Percentiles rank a stretch among this genome's conserved stretches.
Conservation (phyloP, 2,888 invertebrate species). For the Athalia circularis region DNA sequence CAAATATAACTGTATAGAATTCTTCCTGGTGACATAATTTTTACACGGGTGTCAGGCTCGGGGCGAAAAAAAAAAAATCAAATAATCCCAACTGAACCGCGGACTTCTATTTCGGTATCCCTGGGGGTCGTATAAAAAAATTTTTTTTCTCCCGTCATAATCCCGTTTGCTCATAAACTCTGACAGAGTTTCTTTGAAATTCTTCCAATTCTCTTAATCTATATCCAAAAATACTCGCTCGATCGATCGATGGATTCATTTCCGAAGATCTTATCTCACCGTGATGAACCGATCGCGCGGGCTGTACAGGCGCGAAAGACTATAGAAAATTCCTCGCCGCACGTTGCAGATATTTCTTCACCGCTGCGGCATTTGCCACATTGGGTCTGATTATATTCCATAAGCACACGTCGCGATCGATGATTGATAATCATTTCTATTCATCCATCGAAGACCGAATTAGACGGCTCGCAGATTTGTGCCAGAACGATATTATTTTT, state of each 20-base stretch:
- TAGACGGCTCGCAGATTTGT: conserved; percentile 10
- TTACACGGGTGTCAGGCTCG: neutral
- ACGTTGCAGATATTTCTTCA: too few species aligned
- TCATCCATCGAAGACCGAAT: conserved; percentile 2
- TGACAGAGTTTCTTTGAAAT: conserved; percentile 23
- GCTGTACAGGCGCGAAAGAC: too few species aligned
- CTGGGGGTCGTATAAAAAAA: conserved; percentile 15
- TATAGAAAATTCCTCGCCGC: too few species aligned
- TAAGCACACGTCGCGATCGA: neutral
- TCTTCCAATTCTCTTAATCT: conserved; percentile 33
- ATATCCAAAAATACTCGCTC: conserved; percentile 13
- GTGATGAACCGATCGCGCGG: too few species aligned
- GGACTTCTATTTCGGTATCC: conserved; percentile 26
- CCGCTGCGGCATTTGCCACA: too few species aligned
- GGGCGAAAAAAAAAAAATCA: neutral
- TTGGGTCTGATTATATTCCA: neutral
- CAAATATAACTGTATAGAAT: conserved; percentile 13
- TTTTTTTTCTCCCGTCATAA: conserved; percentile 14
- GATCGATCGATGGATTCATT: neutral
- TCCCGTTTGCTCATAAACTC: conserved; percentile 8
- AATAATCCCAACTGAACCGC: neutral
- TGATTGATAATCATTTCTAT: neutral
- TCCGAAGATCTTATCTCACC: too few species aligned
- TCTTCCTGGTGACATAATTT: conserved; percentile 10
- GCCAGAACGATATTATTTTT: conserved; percentile 29